Conservation (phyloP, 2,888 invertebrate genomes). For the Agrochola lychnidis region DNA sequence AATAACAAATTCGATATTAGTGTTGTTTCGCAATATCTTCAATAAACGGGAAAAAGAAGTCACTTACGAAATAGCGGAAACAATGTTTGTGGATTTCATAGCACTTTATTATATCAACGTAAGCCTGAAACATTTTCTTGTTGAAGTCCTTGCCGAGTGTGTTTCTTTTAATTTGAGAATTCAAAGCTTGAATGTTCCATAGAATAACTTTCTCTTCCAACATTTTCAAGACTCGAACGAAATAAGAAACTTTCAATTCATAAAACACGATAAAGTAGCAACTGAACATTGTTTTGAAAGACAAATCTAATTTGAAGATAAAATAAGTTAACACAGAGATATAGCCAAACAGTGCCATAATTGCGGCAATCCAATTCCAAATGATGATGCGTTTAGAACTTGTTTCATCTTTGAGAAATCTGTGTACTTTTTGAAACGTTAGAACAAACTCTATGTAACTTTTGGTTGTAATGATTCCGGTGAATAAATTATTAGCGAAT, state of each 20-base stretch:
- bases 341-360: not conserved
- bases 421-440: conserved; percentile 38
- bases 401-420: conserved; percentile 8
- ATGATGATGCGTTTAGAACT: not conserved
- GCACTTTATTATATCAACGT: conserved; percentile 23
- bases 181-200: conserved; percentile 17
- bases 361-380: conserved; percentile 20
- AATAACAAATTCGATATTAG: not conserved
- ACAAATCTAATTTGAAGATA: not conserved
- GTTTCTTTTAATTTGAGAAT: not conserved
- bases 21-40: not conserved
- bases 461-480: not conserved
- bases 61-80: conserved; percentile 26
- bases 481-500: conserved; percentile 5
- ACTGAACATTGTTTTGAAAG: conserved; percentile 3
- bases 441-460: conserved; percentile 3
- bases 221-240: conserved; percentile 9
- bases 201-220: conserved; percentile 14
- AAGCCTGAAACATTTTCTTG: conserved; percentile 11
- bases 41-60: not conserved
- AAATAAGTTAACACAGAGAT: not conserved
- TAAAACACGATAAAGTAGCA: not conserved
- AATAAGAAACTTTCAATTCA: conserved; percentile 15
- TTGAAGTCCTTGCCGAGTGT: not conserved
- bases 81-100: conserved; percentile 7